Evolutionary conservation across 2,888 invertebrate genomes (phyloP).

Genomic region (Abscondita cerata): DNA sequence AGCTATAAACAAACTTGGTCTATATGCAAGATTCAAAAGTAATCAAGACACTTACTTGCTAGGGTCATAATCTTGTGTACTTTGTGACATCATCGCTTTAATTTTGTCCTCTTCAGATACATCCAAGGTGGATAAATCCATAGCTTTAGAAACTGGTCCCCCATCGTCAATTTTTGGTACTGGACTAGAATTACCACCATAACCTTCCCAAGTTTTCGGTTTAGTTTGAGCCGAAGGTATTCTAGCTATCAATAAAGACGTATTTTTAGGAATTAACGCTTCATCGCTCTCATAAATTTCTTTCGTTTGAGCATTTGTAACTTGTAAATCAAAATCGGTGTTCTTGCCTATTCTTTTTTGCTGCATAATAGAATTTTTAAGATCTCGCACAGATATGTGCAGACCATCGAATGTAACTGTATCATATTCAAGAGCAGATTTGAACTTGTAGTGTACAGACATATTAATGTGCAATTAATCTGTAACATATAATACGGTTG

Average conservation of each 20-base stretch:
- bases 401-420: slow-evolving; percentile 97
- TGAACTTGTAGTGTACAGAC: slow-evolving; percentile 99
- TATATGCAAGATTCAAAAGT: neutral
- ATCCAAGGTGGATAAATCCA: slow-evolving; percentile 88
- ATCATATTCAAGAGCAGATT: slow-evolving; percentile 94
- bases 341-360: slow-evolving; percentile 95
- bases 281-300: slow-evolving; percentile 94
- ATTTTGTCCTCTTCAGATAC: slow-evolving; percentile 98
- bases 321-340: slow-evolving; percentile 94
- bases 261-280: slow-evolving; percentile 94
- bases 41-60: slow-evolving; percentile 78
- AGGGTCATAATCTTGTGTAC: slow-evolving; percentile 96
- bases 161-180: slow-evolving; percentile 55
- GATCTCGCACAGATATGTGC: slow-evolving; percentile 92
- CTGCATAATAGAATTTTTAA: slow-evolving; percentile 93
- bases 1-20: slow-evolving; percentile 63
- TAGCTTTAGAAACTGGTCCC: slow-evolving; percentile 68
- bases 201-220: slow-evolving; percentile 71
- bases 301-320: slow-evolving; percentile 96
- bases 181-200: slow-evolving; percentile 58
- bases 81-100: slow-evolving; percentile 96
- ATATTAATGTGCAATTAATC: slow-evolving; percentile 58
- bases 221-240: slow-evolving; percentile 84
- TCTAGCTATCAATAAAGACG: slow-evolving; percentile 93
- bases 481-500: neutral